Base-by-base conservation (phyloP, 2,888 invertebrate genomes). In the Eupeodes latifasciatus region DNA sequence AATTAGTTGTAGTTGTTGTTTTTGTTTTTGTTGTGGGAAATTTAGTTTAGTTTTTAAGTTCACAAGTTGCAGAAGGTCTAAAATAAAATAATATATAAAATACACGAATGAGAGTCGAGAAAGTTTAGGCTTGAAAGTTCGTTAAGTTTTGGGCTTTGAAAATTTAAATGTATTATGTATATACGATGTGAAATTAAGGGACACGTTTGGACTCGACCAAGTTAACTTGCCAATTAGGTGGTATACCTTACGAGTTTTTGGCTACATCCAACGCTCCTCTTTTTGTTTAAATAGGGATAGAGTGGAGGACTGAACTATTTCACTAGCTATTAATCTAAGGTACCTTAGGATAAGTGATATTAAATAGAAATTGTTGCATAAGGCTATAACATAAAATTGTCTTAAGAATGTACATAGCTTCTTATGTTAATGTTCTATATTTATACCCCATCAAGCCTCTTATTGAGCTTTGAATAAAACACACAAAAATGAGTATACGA, bases 1-100 rank as follows among this genome's bases (percentile, higher is more conserved):
- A 55, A 71, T 71, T 47, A 47, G 47, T 12, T 19, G 72, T 59
- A 34, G 40, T 71, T 55, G 71, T 69, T 69, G 55, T 53, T 67
- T 9, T 51, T 67, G 51, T 69, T 53, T 2, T 69, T 69, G 11
- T 16, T 67, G 14, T 10, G 10, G 16, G 36, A 53, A 51, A 40
- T 55, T 53, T 27, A 47, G 11, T 55, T 44, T 19, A 19, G 14
- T 44, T 36, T 59, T 59, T n/a, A 12, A 47, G 12, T 14, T 66
- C 66, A 14, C 27, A 34, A 66, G 27, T 19, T 47, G 47, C 27
- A 62, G 36, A 40, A 62, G 40, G 62, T 62, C 62, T 62, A 62
- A 44, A 16, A 19, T 6, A 19, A 44, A 44, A 44, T 61, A 7
- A 3, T 3, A 40, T 40, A 40, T 40, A 40, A 40, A 40, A 9